Conservation (phyloP, 2,888 invertebrate species). For the Micoletzkya japonica region DNA sequence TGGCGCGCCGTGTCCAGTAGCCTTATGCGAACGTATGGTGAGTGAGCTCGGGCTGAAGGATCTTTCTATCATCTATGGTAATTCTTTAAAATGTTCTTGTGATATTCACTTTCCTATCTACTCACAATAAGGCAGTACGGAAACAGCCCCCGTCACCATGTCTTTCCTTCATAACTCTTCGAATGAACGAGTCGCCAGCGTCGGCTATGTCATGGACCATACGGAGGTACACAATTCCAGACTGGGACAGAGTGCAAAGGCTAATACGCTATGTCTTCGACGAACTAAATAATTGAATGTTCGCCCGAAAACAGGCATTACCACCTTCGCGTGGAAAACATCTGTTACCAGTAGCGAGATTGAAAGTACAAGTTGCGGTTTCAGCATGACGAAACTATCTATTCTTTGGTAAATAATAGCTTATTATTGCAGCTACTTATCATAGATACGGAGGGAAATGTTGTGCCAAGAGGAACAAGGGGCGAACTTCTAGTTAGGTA, state of each 20-base stretch:
- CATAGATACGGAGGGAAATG: conserved; percentile 72
- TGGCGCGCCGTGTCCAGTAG: conserved; percentile 75
- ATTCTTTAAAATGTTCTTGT: conserved; percentile 52
- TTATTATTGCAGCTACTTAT: conserved; percentile 47
- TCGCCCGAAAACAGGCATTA: too few species aligned
- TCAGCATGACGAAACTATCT: too few species aligned
- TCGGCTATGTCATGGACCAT: conserved; percentile 69
- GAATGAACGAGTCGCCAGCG: conserved; percentile 66
- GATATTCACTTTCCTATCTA: not conserved
- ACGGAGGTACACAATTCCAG: conserved; percentile 68
- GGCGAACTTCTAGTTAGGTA: conserved; percentile 77
- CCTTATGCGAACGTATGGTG: conserved; percentile 66
- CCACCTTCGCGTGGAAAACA: too few species aligned
- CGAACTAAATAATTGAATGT: too few species aligned
- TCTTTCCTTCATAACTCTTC: conserved; percentile 65
- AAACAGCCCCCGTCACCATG: conserved; percentile 70
- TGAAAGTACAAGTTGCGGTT: too few species aligned
- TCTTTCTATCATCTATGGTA: conserved; percentile 51
- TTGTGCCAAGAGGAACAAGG: conserved; percentile 75
- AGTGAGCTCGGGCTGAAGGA: conserved; percentile 64
- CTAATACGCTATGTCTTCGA: too few species aligned
- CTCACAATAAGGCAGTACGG: conserved; percentile 69
- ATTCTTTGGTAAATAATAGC: too few species aligned
- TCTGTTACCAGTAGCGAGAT: too few species aligned
- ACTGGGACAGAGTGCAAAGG: too few species aligned